Conservation (phyloP, 2,888 invertebrate genomes). For the Hybos culiciformis region DNA sequence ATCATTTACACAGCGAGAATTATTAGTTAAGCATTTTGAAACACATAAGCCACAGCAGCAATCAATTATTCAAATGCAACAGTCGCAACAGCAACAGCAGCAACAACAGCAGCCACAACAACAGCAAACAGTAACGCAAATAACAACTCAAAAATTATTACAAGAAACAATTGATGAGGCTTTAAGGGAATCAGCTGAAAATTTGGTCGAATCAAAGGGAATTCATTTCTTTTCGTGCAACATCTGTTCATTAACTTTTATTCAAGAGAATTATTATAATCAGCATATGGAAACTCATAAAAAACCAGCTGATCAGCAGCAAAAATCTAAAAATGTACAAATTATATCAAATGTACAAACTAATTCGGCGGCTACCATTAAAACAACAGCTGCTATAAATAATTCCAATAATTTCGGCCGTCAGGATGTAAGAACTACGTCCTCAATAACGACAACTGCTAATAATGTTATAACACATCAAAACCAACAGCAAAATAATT, state of each 20-base stretch:
- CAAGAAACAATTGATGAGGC: conserved; percentile 37
- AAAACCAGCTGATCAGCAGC: conserved; percentile 15
- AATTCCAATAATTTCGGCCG: conserved; percentile 14
- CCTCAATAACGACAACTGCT: conserved; percentile 10
- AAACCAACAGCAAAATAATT: not conserved
- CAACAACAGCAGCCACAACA: conserved; percentile 7
- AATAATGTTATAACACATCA: conserved; percentile 12
- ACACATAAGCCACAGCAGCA: conserved; percentile 28
- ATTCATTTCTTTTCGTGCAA: conserved; percentile 37
- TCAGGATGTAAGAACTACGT: conserved; percentile 22
- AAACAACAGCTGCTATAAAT: conserved; percentile 10
- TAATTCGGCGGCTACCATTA: conserved; percentile 13
- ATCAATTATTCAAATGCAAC: conserved; percentile 10
- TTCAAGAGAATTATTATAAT: conserved; percentile 35
- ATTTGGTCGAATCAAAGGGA: conserved; percentile 22
- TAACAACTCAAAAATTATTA: conserved; percentile 33
- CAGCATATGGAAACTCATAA: conserved; percentile 37
- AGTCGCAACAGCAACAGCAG: conserved; percentile 9
- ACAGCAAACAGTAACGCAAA: conserved; percentile 16
- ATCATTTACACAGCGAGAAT: conserved; percentile 33
- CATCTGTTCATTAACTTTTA: conserved; percentile 36
- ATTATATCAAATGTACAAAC: conserved; percentile 10
- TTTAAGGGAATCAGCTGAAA: conserved; percentile 31
- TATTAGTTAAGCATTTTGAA: conserved; percentile 35
- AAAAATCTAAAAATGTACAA: conserved; percentile 14